Base-by-base conservation (phyloP, 2,888 invertebrate species). In the Cabera pusaria region DNA sequence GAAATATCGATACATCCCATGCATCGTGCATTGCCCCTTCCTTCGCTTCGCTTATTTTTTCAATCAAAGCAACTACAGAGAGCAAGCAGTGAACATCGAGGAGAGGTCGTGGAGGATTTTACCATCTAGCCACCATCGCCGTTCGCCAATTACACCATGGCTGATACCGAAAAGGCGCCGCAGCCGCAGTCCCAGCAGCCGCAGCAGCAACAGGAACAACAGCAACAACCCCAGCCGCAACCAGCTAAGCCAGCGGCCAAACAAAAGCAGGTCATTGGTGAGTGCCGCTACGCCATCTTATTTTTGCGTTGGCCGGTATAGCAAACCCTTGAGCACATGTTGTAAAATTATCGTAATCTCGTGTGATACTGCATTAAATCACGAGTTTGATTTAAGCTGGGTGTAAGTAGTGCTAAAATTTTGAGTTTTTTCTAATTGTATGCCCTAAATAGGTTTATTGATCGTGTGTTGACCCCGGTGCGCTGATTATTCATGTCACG, bases 131-230 rank as follows among this genome's bases (percentile, higher is more conserved):
- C 90, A 92, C 92, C 92, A 92, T 92, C 92, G 92, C 92, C 92
- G 91, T 91, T 92, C 92, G 91, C 92, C 91, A 93, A 92, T 91
- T 92, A 93, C 93, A 93, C 93, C 94, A 97, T 97, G 97, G 96
- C 97, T 95, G 97, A 97, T 95, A 94, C 96, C 92, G 97, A 96
- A 91, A 94, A 94, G 90, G 93, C 93, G 91, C 92, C 93, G 92
- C 89, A 93, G 91, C 85, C 92, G 91, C 90, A 90, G 83, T 88
- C 84, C 68, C 87, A 88, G 72, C 88, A 77, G 66, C 78, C 93
- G 90, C 93, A 92, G 90, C 92, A 92, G 61, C 78, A 93, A 90
- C 93, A 92, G 90, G 92, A 93, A 90, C 79, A 74, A 60, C 72
- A 93, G 86, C 93, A 92, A 89, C 90, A 92, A 90, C 67, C 91